Base-by-base conservation (phyloP, 2,797 vertebrate genomes). In the Mallotus villosus region DNA sequence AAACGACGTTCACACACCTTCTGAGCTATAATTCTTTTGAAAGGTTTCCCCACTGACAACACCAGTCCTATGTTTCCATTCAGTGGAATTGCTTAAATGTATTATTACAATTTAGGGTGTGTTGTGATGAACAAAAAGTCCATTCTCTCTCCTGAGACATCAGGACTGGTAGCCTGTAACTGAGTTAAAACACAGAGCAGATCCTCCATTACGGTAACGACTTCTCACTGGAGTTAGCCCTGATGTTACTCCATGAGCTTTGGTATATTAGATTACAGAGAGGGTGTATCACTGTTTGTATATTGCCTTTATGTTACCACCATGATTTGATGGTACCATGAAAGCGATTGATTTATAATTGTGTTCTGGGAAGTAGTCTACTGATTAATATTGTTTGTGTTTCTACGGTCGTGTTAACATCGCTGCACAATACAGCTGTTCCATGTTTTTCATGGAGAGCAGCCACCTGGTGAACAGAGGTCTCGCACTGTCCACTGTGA, bases 111-210 rank as follows among this genome's bases (percentile, higher is more conserved):
- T 80, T 62, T 63, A 59, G 49, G 63, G 55, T 75, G 71, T 74
- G 59, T 67, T 67, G 11, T 29, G 22, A 63, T 59, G 76, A 70
- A 67, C 53, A 34, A 62, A 27, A 72, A 77, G 63, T 53, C 53
- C 74, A 63, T 2, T 57, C 64, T 76, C 87, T 85, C 41, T 76
- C 63, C 74, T 62, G 29, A 80, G 76, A 84, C 78, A 82, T 81
- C 78, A 78, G 64, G 74, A 22, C 49, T 22, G 25, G 58, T 55
- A 70, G 22, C 16, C 53, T 60, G 66, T 60, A 60, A 81, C 76
- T 71, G 49, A 62, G 72, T 77, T 65, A 81, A 67, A 74, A 67
- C 27, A 74, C 34, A 12, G 71, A 63, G 61, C 61, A 65, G n/a
- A 37, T 46, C 21, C 37, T 24, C 37, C 46, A 21, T 46, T 14